Evolutionary conservation across 2,888 invertebrate species (phyloP), one percentile per base, ranked within the genome.

Genomic region (Blastobasis adustella): DNA sequence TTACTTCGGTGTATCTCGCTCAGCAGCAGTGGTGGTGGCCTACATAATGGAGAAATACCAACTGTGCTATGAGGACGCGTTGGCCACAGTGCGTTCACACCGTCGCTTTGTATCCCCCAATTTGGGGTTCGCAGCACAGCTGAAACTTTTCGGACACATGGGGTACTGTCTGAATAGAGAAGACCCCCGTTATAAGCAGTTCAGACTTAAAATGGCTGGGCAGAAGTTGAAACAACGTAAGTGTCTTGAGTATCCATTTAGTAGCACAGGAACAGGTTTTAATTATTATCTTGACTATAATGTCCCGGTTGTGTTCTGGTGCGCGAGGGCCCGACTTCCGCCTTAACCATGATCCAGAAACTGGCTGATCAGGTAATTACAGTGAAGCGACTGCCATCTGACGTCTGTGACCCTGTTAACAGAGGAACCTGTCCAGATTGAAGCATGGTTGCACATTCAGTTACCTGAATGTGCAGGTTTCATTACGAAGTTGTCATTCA

Each of bases 1-100:
- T 79, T 96, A 96, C 74, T 97, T 94, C 66, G 98, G 98, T 9
- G 94, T 97, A 4, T 98, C 97, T 0, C 91, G 98, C 50, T 97
- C 97, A 73, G 95, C 96, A 0, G 93, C 97, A 0, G 89, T 97
- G 4, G 94, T 97, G 0, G 93, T 96, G 52, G 96, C 95, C 0
- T 96, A 93, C 73, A 80, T 96, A 8, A 98, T 98, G 98, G 93
- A 94, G 69, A 95, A 94, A 62, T 92, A 95, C 70, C 81, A 91
- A n/a, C 75, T 95, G 45, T 90, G 91, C 53, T 94, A 93, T 62
- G 89, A 91, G 41, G 92, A 94, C 48, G 96, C 96, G 0, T 92
- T 93, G 54, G 59, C 58, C 1, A 71, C 91, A 57, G 94, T 95
- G 0, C 93, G 93, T 74, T 76, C 86, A n/a, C 94, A 93, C 71